Evolutionary conservation across 2,888 invertebrate species (phyloP).

Genomic region (Hypomecis atomaria): DNA sequence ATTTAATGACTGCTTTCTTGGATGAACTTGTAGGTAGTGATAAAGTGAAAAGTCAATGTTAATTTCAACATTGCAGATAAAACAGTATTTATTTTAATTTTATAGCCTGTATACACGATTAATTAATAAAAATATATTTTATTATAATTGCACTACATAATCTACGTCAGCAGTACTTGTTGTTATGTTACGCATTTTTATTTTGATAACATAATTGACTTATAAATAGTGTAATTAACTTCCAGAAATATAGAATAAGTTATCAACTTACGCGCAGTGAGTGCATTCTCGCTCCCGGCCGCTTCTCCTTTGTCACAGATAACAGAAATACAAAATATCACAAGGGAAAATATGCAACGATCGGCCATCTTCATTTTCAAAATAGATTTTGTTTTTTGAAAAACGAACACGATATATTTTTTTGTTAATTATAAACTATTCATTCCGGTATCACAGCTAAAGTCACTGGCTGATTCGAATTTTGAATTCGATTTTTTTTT

Average conservation of each 20-base stretch:
- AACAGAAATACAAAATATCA: constrained; percentile 69
- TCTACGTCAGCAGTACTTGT: too few relatives aligned
- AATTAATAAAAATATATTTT: neutral
- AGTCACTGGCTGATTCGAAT: constrained; percentile 41
- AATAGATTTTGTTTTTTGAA: constrained; percentile 35
- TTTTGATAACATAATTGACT: neutral
- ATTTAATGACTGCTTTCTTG: constrained; percentile 11
- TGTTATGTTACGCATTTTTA: too few relatives aligned
- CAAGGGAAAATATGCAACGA: constrained; percentile 62
- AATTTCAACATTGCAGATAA: neutral
- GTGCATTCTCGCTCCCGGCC: constrained; percentile 64
- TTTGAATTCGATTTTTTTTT: constrained; percentile 15
- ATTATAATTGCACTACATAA: too few relatives aligned
- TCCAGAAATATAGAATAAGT: neutral
- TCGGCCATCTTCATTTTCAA: constrained; percentile 64
- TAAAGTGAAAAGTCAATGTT: constrained; percentile 1
- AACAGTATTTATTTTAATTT: neutral
- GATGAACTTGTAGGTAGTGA: neutral
- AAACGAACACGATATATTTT: constrained; percentile 44
- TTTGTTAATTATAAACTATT: constrained; percentile 41
- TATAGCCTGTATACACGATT: neutral
- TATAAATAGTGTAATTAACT: neutral
- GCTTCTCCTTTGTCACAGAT: constrained; percentile 68
- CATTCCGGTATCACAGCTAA: constrained; percentile 48
- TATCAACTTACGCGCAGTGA: constrained; percentile 68